Percentiles rank a stretch among this genome's conserved stretches.
phyloP scores from a whole-genome alignment of 2,113 vertebrate genomes.

The Chloropsis cyanopogon region DNA sequence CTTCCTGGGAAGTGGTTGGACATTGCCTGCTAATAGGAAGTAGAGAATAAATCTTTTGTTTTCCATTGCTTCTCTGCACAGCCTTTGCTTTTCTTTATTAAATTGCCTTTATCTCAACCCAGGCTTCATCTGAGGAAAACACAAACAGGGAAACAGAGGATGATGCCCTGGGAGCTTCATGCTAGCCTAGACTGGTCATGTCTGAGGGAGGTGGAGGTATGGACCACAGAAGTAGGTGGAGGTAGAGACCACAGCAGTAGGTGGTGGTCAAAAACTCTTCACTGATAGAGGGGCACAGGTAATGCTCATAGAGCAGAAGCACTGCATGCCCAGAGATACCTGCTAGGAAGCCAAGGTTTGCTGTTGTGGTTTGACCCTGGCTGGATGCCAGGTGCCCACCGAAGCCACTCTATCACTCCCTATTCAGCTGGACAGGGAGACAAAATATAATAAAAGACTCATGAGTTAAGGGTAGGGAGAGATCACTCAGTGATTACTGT shows the following conservation, averaged over 20 bases:
- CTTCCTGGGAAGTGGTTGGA: background rate
- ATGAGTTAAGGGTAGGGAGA: background rate
- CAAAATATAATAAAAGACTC: background rate
- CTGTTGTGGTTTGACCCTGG: background rate
- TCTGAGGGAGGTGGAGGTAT: background rate
- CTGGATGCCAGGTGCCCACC: background rate
- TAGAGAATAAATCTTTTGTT: background rate
- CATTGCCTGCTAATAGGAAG: background rate
- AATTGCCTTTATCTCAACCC: background rate
- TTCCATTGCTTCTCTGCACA: background rate
- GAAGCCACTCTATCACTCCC: background rate
- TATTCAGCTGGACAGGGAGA: background rate
- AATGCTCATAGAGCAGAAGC: background rate
- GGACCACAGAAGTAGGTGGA: no score
- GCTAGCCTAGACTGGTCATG: background rate
- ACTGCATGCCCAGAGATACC: background rate
- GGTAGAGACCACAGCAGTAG: no score
- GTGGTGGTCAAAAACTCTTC: background rate
- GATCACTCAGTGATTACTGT: background rate
- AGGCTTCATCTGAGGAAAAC: background rate
- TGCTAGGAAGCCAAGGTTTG: background rate
- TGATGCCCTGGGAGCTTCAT: background rate
- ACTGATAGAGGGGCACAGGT: background rate
- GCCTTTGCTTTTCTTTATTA: background rate
- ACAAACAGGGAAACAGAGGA: background rate